Conservation (phyloP, 2,888 invertebrate species). For the Desoria tigrina region DNA sequence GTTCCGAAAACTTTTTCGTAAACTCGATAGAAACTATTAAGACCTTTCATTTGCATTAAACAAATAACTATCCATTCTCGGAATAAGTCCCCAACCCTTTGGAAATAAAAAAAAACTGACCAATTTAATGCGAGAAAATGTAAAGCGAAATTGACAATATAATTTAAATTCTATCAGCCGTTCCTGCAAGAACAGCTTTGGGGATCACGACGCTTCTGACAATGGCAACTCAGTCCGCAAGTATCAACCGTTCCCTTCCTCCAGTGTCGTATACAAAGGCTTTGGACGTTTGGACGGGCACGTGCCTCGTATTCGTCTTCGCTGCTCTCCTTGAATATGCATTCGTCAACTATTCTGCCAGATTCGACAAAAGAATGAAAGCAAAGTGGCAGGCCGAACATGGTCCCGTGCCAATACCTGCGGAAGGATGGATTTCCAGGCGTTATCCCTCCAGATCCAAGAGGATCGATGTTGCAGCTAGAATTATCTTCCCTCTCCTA, state of each 20-base stretch:
- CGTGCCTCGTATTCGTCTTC: slow-evolving; percentile 62
- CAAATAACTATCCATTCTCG: too few relatives aligned
- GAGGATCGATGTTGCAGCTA: slow-evolving; percentile 59
- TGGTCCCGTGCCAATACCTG: slow-evolving; percentile 25
- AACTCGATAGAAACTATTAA: too few relatives aligned
- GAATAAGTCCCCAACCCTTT: too few relatives aligned
- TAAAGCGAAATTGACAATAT: too few relatives aligned
- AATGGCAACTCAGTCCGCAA: slow-evolving; percentile 39
- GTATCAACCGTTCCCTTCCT: slow-evolving; percentile 55
- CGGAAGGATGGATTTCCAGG: slow-evolving; percentile 54
- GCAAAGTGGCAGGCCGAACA: slow-evolving; percentile 22
- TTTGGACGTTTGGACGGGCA: slow-evolving; percentile 60
- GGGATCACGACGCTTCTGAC: slow-evolving; percentile 58
- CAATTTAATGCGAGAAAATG: too few relatives aligned
- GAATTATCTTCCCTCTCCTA: slow-evolving; percentile 57
- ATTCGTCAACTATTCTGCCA: slow-evolving; percentile 60
- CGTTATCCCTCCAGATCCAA: slow-evolving; percentile 58
- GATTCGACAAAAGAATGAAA: slow-evolving; percentile 52
- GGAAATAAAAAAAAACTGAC: too few relatives aligned
- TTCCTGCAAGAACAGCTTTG: slow-evolving; percentile 54
- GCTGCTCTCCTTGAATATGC: slow-evolving; percentile 62
- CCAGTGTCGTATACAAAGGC: slow-evolving; percentile 63
- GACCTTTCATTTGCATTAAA: too few relatives aligned
- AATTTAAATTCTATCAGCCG: too few relatives aligned
- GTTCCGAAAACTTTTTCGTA: too few relatives aligned